A percentile compares a stretch with the other conserved stretches of the same genome.
phyloP scores from a whole-genome alignment of 2,888 invertebrate species.

The Drymonia ruficornis region DNA sequence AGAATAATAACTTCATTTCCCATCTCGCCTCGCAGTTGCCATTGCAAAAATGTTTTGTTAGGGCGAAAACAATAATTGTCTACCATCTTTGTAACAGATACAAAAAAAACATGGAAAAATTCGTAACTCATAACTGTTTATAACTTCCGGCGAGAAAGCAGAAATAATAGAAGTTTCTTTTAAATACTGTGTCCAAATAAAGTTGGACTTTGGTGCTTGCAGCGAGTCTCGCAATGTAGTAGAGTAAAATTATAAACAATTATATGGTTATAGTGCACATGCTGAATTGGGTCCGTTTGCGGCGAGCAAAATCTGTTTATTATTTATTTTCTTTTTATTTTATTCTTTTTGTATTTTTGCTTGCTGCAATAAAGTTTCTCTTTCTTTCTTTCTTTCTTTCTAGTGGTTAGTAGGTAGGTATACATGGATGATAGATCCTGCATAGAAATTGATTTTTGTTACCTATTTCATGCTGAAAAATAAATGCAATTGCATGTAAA shows the following conservation, averaged over 20 bases:
- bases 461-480: no score
- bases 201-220: constrained; percentile 35
- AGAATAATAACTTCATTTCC: neutral
- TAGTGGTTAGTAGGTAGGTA: no score
- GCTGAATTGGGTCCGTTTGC: no score
- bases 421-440: no score
- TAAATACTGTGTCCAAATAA: constrained; percentile 54
- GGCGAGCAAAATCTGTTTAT: no score
- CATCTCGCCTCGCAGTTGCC: neutral
- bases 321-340: no score
- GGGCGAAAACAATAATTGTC: neutral
- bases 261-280: neutral
- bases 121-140: constrained; percentile 34
- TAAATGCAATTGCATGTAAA: no score
- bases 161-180: constrained; percentile 62
- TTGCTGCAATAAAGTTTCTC: no score
- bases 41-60: constrained; percentile 6
- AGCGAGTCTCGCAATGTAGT: constrained; percentile 10
- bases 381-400: no score
- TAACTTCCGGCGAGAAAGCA: constrained; percentile 46
- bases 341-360: no score
- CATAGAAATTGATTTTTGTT: no score
- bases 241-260: neutral
- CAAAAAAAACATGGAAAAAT: constrained; percentile 24
- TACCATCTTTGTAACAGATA: constrained; percentile 7